phyloP scores from a whole-genome alignment of 2,888 invertebrate genomes.

The Helleia helle region DNA sequence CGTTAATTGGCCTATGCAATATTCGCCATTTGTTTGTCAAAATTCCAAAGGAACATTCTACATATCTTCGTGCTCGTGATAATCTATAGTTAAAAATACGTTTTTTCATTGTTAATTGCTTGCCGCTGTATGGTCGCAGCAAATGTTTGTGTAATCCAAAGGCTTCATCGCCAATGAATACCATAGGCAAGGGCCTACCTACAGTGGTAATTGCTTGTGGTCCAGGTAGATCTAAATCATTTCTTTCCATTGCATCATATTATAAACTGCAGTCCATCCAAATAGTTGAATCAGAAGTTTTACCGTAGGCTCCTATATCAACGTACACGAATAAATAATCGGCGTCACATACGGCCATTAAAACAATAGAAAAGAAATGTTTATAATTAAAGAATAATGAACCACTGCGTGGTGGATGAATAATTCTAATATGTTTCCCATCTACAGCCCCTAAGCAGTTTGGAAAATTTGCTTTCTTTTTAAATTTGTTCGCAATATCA shows the following conservation, averaged over 20 bases:
- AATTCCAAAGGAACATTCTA: slow-evolving; percentile 5
- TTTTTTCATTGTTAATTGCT: slow-evolving; percentile 1
- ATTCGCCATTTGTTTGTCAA: slow-evolving; percentile 6
- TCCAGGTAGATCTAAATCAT: slow-evolving; percentile 1
- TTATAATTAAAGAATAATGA: no score
- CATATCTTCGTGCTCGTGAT: slow-evolving; percentile 1
- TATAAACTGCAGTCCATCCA: slow-evolving; percentile 1
- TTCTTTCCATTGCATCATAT: slow-evolving; percentile 3
- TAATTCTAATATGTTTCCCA: no score
- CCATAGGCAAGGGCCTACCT: background rate
- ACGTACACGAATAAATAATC: slow-evolving; percentile 2
- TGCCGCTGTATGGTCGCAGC: slow-evolving; percentile 6
- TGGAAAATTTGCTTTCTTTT: background rate
- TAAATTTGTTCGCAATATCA: slow-evolving; percentile 3
- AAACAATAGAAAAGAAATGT: slow-evolving; percentile 2
- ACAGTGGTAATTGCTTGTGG: no score
- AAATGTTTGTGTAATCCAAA: slow-evolving; percentile 5
- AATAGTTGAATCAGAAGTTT: slow-evolving; percentile 1
- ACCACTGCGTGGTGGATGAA: slow-evolving; percentile 2
- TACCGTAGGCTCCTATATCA: slow-evolving; percentile 7
- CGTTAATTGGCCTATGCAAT: slow-evolving; percentile 4
- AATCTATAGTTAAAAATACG: no score
- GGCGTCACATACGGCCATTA: slow-evolving; percentile 4
- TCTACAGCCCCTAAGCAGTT: background rate
- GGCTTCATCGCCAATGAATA: slow-evolving; percentile 3